These are phyloP conservation scores for Acleris sparsana DNA, from an alignment of 2,888 invertebrate species.

Conservation along the genomic window DNA sequence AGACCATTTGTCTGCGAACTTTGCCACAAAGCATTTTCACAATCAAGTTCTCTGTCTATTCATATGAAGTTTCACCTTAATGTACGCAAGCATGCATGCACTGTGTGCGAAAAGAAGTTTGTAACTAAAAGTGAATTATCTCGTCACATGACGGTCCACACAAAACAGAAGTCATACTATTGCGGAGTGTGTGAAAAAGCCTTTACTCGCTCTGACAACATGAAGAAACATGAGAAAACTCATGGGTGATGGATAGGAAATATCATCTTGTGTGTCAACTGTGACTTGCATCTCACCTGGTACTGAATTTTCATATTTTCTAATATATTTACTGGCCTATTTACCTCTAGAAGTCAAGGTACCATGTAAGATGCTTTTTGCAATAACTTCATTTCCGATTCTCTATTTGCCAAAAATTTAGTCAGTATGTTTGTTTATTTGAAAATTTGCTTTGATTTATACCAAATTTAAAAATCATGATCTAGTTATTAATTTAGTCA, in stretches of 20 bases:
- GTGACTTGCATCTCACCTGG: conserved; percentile 45
- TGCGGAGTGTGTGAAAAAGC: conserved; percentile 82
- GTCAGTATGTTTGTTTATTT: conserved; percentile 69
- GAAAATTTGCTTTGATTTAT: conserved; percentile 68
- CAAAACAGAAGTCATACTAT: conserved; percentile 81
- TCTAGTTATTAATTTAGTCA: conserved; percentile 83
- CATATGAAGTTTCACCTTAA: conserved; percentile 82
- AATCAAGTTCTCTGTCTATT: conserved; percentile 80
- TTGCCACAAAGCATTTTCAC: conserved; percentile 80
- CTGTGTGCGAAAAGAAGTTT: conserved; percentile 81
- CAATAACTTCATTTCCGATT: conserved; percentile 68
- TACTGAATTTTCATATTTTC: conserved; percentile 22
- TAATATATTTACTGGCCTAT: conserved; percentile 15
- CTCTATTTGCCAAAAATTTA: conserved; percentile 83
- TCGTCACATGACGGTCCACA: conserved; percentile 82
- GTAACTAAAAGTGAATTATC: conserved; percentile 82
- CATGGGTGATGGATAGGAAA: conserved; percentile 64
- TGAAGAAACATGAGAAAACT: conserved; percentile 83
- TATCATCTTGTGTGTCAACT: conserved; percentile 34
- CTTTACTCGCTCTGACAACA: conserved; percentile 80
- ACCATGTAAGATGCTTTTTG: conserved; percentile 55
- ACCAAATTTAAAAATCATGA: conserved; percentile 73
- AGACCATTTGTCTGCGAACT: conserved; percentile 81
- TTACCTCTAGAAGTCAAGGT: conserved; percentile 16
- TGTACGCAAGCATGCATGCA: conserved; percentile 80